Base-by-base conservation (phyloP, 2,797 vertebrate genomes). In the Oryzias dopingdopingensis region DNA sequence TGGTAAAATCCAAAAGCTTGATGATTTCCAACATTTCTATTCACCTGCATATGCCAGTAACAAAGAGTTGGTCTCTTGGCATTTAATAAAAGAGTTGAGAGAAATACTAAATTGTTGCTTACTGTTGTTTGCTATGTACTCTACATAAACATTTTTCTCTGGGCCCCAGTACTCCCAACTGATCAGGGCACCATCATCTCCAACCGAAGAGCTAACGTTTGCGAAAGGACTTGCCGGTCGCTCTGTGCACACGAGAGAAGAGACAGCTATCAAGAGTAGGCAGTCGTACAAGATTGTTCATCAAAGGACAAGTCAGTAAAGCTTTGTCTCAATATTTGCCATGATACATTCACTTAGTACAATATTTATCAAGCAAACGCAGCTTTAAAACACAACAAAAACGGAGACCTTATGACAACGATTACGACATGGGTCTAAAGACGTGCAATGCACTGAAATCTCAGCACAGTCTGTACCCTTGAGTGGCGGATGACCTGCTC, bases 81-180 rank as follows among this genome's bases (percentile, higher is more conserved):
- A 85, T 86, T 80, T 72, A 43, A 49, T 60, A 60, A 59, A 59
- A 64, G 22, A 71, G 54, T 58, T 67, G 54, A 56, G 47, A 74
- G 42, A 59, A 65, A 72, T 50, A 52, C 58, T 55, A 49, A 90
- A 22, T 26, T 6, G 13, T 80, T 85, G 92, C 96, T 98, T 97
- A 98, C 95, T 96, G 94, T 94, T 90, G 80, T 92, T 82, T 90
- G 93, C 88, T 91, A 88, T 89, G 93, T 96, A 98, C 90, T 98
- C 95, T 95, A 97, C 83, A 93, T 93, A 96, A 92, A 97, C 81
- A 85, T 90, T 94, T 84, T 88, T 91, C 88, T 96, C 93, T 80
- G 90, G 91, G 91, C 95, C 94, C 93, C 93, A 93, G 94, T 94
- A 95, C 69, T 96, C 93, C 96, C 96, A 98, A 94, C 92, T 95